Conservation (phyloP, 2,113 vertebrate species). For the Cinclus mexicanus region DNA sequence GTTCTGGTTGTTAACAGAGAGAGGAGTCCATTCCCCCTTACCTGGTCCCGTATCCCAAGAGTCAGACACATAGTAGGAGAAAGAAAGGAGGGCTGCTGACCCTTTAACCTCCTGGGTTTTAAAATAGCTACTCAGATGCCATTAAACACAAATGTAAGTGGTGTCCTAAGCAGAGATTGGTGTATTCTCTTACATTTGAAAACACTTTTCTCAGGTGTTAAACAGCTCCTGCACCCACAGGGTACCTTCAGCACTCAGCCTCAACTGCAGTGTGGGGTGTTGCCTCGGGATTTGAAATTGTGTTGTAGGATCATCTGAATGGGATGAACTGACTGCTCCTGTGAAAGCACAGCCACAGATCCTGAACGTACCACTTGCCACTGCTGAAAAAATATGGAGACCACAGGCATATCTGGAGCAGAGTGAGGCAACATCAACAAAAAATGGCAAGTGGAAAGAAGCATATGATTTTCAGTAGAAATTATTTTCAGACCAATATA, state of each 20-base stretch:
- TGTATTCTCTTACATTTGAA: not conserved
- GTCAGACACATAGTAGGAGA: not conserved
- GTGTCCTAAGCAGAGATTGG: not conserved
- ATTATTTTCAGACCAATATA: not conserved
- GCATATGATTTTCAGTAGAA: constrained; percentile 6
- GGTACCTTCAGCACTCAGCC: not conserved
- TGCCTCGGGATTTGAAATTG: not conserved
- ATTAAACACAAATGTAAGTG: not conserved
- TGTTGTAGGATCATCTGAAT: not conserved
- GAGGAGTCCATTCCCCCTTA: not conserved
- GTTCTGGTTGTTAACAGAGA: not conserved
- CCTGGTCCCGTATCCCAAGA: not conserved
- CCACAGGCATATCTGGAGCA: not conserved
- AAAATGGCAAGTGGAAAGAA: constrained; percentile 8
- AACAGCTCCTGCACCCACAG: not conserved
- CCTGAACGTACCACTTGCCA: not conserved
- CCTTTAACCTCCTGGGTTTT: not conserved
- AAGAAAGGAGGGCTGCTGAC: not conserved
- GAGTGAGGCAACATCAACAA: not conserved
- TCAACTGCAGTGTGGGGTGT: not conserved
- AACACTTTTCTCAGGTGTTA: not conserved
- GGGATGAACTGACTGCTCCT: not conserved
- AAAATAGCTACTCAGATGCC: not conserved
- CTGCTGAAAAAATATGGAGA: not conserved
- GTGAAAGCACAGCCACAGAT: not conserved